A percentile compares a stretch with the other conserved stretches of the same genome.
phyloP scores from a whole-genome alignment of 2,113 vertebrate species.

The Lophius piscatorius region DNA sequence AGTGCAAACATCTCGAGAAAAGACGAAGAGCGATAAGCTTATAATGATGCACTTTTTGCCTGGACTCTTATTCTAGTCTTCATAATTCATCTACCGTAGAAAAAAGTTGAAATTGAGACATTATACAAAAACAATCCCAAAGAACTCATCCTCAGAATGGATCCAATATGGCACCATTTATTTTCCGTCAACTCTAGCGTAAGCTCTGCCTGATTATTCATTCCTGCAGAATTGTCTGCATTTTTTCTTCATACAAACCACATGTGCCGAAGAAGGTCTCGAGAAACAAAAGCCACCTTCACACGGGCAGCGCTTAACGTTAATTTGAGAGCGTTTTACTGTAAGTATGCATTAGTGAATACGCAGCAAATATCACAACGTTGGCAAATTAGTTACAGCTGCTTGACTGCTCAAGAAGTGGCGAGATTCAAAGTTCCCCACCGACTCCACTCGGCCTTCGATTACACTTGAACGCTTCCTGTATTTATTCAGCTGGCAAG shows the following conservation, averaged over 20 bases:
- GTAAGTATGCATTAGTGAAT: not conserved
- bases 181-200: too few relatives aligned
- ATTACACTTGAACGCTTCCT: not conserved
- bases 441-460: not conserved
- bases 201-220: not conserved
- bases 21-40: not conserved
- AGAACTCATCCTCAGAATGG: too few relatives aligned
- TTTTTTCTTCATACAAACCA: not conserved
- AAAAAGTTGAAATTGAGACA: not conserved
- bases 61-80: not conserved
- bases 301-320: constrained; percentile 14
- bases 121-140: too few relatives aligned
- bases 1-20: constrained; percentile 1
- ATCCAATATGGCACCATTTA: too few relatives aligned
- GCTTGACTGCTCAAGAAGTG: constrained; percentile 23
- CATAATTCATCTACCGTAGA: not conserved
- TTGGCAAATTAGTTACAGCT: constrained; percentile 37
- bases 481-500: too few relatives aligned
- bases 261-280: not conserved
- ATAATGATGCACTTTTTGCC: not conserved
- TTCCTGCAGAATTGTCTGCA: not conserved
- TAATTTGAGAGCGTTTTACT: constrained; percentile 13
- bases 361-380: constrained; percentile 3
- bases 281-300: constrained; percentile 2
- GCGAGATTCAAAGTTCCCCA: constrained; percentile 7